These are phyloP conservation scores for Echiichthys vipera DNA, from an alignment of 2,797 vertebrate species.

Conservation along the genomic window DNA sequence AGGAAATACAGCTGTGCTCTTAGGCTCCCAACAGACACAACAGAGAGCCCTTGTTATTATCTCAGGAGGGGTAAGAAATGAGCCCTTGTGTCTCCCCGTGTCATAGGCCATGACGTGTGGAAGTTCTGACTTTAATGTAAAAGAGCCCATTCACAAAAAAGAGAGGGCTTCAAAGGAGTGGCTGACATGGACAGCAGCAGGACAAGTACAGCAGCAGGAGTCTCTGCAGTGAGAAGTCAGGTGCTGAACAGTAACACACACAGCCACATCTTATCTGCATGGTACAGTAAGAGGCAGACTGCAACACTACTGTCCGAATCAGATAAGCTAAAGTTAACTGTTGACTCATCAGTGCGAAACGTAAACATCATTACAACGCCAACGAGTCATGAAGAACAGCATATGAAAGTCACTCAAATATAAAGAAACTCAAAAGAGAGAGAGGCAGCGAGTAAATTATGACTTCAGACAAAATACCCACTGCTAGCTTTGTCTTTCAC, in stretches of 20 bases:
- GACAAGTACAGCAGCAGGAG: neutral
- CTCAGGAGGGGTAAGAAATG: conserved; percentile 43
- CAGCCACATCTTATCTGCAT: neutral
- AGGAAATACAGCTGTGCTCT: conserved; percentile 67
- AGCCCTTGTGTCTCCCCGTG: conserved; percentile 27
- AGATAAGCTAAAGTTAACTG: neutral
- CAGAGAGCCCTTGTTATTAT: conserved; percentile 60
- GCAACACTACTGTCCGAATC: neutral
- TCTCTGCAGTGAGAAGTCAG: neutral
- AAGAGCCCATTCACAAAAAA: conserved; percentile 15
- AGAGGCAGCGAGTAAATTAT: neutral
- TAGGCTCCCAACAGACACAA: conserved; percentile 62
- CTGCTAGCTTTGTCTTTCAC: neutral
- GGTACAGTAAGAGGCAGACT: neutral
- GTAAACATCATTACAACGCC: neutral
- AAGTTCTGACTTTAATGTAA: neutral
- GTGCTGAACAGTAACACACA: neutral
- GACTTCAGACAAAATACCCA: neutral
- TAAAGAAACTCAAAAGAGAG: neutral
- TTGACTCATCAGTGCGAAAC: neutral
- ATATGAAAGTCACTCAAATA: neutral
- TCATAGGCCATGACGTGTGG: conserved; percentile 22
- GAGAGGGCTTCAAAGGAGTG: neutral
- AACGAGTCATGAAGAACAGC: neutral
- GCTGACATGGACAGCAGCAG: neutral